Base-by-base conservation (phyloP, 2,888 invertebrate species). In the Adelphocoris suturalis region DNA sequence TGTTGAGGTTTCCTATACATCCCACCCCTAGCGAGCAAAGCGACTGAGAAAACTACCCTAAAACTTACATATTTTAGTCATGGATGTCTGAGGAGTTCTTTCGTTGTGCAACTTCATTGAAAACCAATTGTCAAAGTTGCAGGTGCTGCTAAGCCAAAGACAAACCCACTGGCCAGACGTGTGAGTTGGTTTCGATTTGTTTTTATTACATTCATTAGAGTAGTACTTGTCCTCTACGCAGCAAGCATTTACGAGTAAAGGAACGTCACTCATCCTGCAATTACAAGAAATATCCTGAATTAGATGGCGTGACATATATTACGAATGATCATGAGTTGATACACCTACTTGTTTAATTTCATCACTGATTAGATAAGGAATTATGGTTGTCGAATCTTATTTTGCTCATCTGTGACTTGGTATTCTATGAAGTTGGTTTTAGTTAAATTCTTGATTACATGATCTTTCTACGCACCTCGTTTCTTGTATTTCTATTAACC, bases 71-170 rank as follows among this genome's bases (percentile, higher is more conserved):
- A 82, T 82, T 82, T 82, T 82, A 19, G 52, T 82, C 82, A 82
- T 48, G 23, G 82, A 82, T 14, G 82, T 48, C 23, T 27, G 16
- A 4, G 82, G 82, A 5, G 13, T 16, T 80, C 19, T n/a, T n/a
- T 57, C 61, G 85, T 61, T 85, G 61, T 16, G 28, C 12, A 85
- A 28, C 37, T 23, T 28, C 4, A 85, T 61, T 12, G 85, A 85
- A 61, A 85, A 85, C 85, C 85, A 85, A 19, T 85, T 85, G 61
- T 85, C 85, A 19, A 85, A 85, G 23, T 55, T 28, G 85, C 85
- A 61, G 4, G 61, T 46, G 68, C 85, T 85, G 61, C 85, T 85
- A 9, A 85, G 61, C 85, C 85, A 85, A 37, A 85, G 28, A 37
- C 85, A 85, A 61, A 61, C 16, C 85, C 85, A 85, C 13, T 37